These are phyloP conservation scores for Enteromius paludinosus DNA, from an alignment of 2,797 vertebrate genomes.

Conservation along the genomic window DNA sequence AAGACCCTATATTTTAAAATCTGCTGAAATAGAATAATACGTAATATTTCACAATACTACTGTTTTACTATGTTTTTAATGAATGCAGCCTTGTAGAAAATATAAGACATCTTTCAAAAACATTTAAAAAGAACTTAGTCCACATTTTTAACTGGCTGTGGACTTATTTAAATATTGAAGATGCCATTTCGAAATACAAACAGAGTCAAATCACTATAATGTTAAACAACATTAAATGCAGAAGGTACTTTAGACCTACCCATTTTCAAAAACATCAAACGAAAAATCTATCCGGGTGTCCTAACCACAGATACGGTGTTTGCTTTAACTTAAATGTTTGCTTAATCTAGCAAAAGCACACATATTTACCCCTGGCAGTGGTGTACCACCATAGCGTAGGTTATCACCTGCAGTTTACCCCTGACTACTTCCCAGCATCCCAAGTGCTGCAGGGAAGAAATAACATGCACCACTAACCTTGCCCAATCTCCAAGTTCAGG, in stretches of 20 bases:
- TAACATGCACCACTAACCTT: conserved; percentile 36
- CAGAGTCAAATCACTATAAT: neutral
- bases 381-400: conserved; percentile 22
- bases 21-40: neutral
- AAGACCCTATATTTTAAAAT: neutral
- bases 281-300: conserved; percentile 21
- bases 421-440: conserved; percentile 31
- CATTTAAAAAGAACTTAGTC: neutral
- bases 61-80: neutral
- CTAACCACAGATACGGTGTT: conserved; percentile 16
- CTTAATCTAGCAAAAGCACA: conserved; percentile 42
- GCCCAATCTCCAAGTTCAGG: conserved; percentile 33
- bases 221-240: neutral
- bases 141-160: neutral
- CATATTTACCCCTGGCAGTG: conserved; percentile 30
- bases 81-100: neutral
- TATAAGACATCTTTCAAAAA: neutral
- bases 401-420: conserved; percentile 35
- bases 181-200: neutral
- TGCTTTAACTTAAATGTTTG: conserved; percentile 2
- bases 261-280: conserved; percentile 12
- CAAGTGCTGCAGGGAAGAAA: conserved; percentile 32
- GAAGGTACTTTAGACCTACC: neutral
- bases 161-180: neutral
- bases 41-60: neutral